Base-by-base conservation (phyloP, 2,113 vertebrate species). In the Indicator maculatus region DNA sequence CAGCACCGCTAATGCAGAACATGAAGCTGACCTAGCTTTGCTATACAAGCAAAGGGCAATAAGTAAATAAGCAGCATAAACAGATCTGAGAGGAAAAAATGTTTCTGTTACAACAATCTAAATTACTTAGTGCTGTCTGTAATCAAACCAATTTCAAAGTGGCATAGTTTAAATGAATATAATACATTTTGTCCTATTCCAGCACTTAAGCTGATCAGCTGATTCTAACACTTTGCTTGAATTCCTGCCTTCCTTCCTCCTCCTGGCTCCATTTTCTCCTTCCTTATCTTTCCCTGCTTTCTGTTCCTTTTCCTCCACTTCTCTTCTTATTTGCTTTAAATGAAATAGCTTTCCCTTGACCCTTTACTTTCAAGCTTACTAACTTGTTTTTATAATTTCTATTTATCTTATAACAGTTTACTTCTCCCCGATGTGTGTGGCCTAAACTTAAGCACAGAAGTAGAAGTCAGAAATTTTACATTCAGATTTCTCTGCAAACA, bases 41-140 rank as follows among this genome's bases (percentile, higher is more conserved):
- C 77, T 70, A 45, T 69, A n/a, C 13, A 47, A 53, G 71, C 36
- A 13, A 23, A 70, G 44, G 83, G 15, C 59, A 78, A 15, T 17
- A 59, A 93, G 80, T 52, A 93, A 95, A 93, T 75, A 64, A 91
- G 59, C n/a, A 55, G 21, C 55, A 77, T 85, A 60, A 92, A 87
- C 64, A 89, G 74, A 80, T 87, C 82, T 88, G 95, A 90, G 89
- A 73, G 79, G 83, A 88, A 88, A 89, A 83, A 28, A 19, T 5
- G 18, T 93, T 92, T 86, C 10, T 27, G 23, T 65, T 91, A 52
- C 66, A 85, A 79, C 63, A 63, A 39, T 60, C 28, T 50, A 33
- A 83, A 60, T 89, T 86, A 24, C 47, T 93, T 83, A 41, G 55
- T 81, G 47, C 60, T 86, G 33, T 30, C 64, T 91, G 27, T 74